Evolutionary conservation across 37 sponge, comb jelly and placozoan species (phyloP), one percentile per base, ranked within the genome.

Genomic region (Oopsacas minuta): DNA sequence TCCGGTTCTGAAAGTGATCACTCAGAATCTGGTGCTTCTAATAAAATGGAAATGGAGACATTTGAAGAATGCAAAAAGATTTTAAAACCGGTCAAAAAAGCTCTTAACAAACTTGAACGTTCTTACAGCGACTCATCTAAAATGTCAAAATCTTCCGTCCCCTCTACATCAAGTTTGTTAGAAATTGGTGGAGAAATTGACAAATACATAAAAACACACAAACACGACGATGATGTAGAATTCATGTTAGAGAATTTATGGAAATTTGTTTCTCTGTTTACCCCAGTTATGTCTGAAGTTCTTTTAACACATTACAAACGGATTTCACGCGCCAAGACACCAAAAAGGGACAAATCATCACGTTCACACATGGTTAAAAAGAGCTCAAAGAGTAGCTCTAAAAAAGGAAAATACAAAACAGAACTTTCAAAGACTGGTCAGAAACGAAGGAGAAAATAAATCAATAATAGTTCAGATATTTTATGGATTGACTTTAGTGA

Each of bases 71-170:
- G 75, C 30, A 61, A 61, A 61, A 25, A 34, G 28, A 61, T 61
- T n/a, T 61, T 61, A 61, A 61, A 61, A 61, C 75, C 75, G 75
- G 75, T 61, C 28, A 61, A 61, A 61, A 61, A 61, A 12, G 28
- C 75, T 7, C 75, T 61, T 34, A 61, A 61, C 22, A 61, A 61
- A 61, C 75, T 61, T 3, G 75, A 61, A 12, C 7, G 75, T 20
- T 10, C 75, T 5, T 61, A 61, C 75, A 34, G 28, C 28, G 30
- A n/a, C 28, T 10, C 75, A 7, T 10, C 28, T 61, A 61, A 61
- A n/a, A 61, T 32, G 30, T 61, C 75, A 7, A 61, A n/a, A n/a
- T 61, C 75, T 10, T 5, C 32, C 32, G 22, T 61, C 28, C 75
- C 75, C 7, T 61, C 75, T 3, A 61, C 75, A 32, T 61, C 75